Evolutionary conservation across 2,113 vertebrate genomes (phyloP), one percentile per base, ranked within the genome.

Genomic region (Hemicordylus capensis): DNA sequence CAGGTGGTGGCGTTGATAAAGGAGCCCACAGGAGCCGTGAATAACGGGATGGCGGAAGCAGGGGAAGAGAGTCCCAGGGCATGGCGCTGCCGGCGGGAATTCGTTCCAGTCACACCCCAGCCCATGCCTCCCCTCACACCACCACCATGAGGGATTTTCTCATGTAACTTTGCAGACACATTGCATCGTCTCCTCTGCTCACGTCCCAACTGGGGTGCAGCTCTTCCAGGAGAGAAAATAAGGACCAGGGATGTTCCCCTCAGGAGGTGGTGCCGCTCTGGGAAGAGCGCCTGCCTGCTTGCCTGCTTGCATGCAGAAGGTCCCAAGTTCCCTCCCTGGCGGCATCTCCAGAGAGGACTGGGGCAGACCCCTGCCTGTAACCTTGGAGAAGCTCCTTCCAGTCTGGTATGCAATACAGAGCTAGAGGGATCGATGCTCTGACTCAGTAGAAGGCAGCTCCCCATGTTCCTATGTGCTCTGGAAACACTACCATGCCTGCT

Each of bases 61-160:
- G 87, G 48, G 86, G 89, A 91, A 93, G 87, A 91, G 89, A 89
- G 93, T 76, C 85, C 87, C 81, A 54, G 91, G 93, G 91, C 93
- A 90, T 92, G 76, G 87, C 91, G 89, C 76, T 81, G 90, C 90
- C 93, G 91, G 85, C 92, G 93, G 87, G 91, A 94, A 90, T 51
- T 90, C 89, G 87, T 90, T 82, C 86, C 85, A 76, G 81, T 87
- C 90, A 84, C 39, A 7, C 48, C n/a, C 48, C 48, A 51, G 90
- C 76, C 85, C 12, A 0, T 92, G 87, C 90, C 89, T 87, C 48
- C 48, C 48, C 88, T 76, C 90, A n/a, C n/a, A n/a, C 90, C 84
- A 92, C 93, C 76, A 93, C 93, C 93, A 92, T 93, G 93, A 93
- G 87, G 86, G 93, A 93, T 93, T 93, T 93, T 93, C 87, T 94